Percentiles rank a stretch among this genome's conserved stretches.
Conservation (phyloP, 1,140 invertebrate species). For the Uloborus diversus region DNA sequence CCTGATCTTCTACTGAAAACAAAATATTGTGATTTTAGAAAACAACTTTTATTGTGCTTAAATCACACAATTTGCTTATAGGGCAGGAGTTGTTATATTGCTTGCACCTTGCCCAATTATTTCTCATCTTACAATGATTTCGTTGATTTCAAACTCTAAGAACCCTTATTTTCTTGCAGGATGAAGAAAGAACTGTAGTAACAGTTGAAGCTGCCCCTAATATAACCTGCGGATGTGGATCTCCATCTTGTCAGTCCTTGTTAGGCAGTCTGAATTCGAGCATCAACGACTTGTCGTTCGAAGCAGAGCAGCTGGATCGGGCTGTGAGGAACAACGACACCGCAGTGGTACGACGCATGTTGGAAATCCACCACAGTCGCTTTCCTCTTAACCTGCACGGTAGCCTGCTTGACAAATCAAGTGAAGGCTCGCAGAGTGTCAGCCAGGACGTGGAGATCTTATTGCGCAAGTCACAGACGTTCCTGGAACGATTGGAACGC, state of each 20-base stretch:
- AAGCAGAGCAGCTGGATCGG: slow-evolving; percentile 69
- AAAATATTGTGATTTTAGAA: too few relatives aligned
- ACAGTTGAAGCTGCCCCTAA: slow-evolving; percentile 7
- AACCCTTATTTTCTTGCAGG: neutral
- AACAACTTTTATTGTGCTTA: too few relatives aligned
- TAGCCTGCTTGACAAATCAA: slow-evolving; percentile 61
- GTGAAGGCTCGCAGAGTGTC: slow-evolving; percentile 61
- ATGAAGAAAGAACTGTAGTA: slow-evolving; percentile 4
- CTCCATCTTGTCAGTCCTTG: slow-evolving; percentile 19
- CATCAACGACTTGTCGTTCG: slow-evolving; percentile 69
- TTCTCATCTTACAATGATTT: too few relatives aligned
- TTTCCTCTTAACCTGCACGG: slow-evolving; percentile 67
- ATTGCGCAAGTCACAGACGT: slow-evolving; percentile 59
- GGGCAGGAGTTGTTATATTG: too few relatives aligned
- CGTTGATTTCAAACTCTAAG: too few relatives aligned
- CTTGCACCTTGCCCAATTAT: too few relatives aligned
- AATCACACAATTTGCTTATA: too few relatives aligned
- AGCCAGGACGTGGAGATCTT: slow-evolving; percentile 59
- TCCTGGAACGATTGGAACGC: slow-evolving; percentile 61
- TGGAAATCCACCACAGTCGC: slow-evolving; percentile 70
- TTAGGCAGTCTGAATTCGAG: slow-evolving; percentile 67
- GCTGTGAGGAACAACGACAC: slow-evolving; percentile 70
- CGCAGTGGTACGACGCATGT: slow-evolving; percentile 67
- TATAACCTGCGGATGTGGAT: slow-evolving; percentile 13
- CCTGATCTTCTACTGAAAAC: too few relatives aligned